A percentile compares a stretch with the other conserved stretches of the same genome.
These are phyloP conservation scores for Epinotia brunnichana DNA, from an alignment of 2,888 invertebrate species.

Conservation along the genomic window DNA sequence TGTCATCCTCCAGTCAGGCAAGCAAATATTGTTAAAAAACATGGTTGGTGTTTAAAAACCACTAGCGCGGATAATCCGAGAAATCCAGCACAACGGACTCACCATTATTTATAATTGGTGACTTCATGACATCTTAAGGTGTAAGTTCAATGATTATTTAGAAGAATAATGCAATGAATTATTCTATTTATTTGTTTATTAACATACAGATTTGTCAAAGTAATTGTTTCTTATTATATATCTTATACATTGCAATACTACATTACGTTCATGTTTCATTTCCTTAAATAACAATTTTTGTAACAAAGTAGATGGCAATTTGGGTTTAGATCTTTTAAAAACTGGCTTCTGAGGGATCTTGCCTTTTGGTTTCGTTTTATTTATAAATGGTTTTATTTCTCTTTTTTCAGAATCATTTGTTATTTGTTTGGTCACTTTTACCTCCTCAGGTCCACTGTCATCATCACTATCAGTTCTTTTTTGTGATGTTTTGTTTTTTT, in stretches of 20 bases:
- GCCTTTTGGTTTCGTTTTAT: constrained; percentile 42
- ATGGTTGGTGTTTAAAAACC: too few relatives aligned
- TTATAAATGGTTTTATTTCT: constrained; percentile 44
- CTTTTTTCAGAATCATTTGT: constrained; percentile 44
- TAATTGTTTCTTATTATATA: constrained; percentile 90
- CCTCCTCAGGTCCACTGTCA: constrained; percentile 81
- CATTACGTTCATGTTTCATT: constrained; percentile 93
- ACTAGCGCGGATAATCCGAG: too few relatives aligned
- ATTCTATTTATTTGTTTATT: not conserved
- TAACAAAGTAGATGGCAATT: constrained; percentile 84
- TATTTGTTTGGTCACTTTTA: constrained; percentile 61
- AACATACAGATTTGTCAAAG: constrained; percentile 76
- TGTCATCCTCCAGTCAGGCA: too few relatives aligned
- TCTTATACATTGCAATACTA: constrained; percentile 93
- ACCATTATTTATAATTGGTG: too few relatives aligned
- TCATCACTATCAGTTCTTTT: constrained; percentile 54
- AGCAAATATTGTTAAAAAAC: too few relatives aligned
- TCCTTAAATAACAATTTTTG: constrained; percentile 89
- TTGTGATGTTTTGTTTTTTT: not conserved
- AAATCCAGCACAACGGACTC: too few relatives aligned
- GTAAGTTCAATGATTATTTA: too few relatives aligned
- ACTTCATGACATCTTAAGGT: too few relatives aligned
- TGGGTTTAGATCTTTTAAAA: constrained; percentile 53
- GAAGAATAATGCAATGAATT: not conserved
- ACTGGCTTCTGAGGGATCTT: constrained; percentile 42